These are phyloP conservation scores for Sthenelais limicola DNA, from an alignment of 2,888 invertebrate species.

Conservation along the genomic window DNA sequence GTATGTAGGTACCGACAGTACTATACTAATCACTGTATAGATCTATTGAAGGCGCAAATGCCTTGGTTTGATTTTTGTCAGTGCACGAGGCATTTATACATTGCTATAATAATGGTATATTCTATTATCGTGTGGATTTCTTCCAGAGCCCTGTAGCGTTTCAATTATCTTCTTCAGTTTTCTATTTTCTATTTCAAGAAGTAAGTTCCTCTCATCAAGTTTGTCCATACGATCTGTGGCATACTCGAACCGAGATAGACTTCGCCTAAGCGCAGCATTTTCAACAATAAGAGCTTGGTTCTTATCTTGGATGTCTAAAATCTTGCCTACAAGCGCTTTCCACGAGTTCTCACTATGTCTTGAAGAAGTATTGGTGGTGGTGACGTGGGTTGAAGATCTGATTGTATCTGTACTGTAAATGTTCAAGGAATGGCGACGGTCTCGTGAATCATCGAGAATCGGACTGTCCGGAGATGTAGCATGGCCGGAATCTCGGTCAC, in stretches of 20 bases:
- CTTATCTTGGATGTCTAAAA: conserved; percentile 46
- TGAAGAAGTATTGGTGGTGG: not conserved
- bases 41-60: no score
- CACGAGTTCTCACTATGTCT: conserved; percentile 37
- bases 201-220: conserved; percentile 42
- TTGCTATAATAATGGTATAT: conserved; percentile 41
- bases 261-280: conserved; percentile 40
- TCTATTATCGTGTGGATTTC: conserved; percentile 37
- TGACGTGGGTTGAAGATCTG: not conserved
- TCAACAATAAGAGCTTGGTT: conserved; percentile 43
- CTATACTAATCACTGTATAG: no score
- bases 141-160: conserved; percentile 27
- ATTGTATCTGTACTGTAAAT: conserved; percentile 33
- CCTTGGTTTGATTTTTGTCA: no score
- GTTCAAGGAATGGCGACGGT: conserved; percentile 9
- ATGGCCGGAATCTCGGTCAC: conserved; percentile 45
- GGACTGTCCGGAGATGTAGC: conserved; percentile 42
- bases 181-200: conserved; percentile 44
- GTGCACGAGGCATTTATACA: no score
- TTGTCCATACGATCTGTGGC: conserved; percentile 21
- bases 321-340: conserved; percentile 44
- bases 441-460: conserved; percentile 13
- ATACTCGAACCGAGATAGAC: conserved; percentile 25
- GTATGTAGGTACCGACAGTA: no score
- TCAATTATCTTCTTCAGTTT: conserved; percentile 47